A percentile compares a stretch with the other conserved stretches of the same genome.
Evolutionary conservation across 2,888 invertebrate species (phyloP).

Genomic region (Lordiphosa fenestrarum): DNA sequence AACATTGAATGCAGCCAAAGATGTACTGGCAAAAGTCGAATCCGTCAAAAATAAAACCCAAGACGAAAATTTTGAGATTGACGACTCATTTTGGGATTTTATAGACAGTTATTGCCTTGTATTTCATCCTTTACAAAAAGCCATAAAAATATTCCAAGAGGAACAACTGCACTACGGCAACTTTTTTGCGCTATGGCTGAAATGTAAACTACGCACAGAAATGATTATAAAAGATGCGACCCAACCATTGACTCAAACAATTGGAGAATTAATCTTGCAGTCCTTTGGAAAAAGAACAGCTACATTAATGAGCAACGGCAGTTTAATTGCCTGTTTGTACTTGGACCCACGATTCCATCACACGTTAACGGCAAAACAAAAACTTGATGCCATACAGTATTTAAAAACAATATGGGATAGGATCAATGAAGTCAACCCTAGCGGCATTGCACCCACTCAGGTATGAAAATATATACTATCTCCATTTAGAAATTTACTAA

Average conservation of each 20-base stretch:
- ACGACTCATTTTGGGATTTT: conserved; percentile 19
- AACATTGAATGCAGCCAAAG: neutral
- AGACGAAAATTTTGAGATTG: conserved; percentile 8
- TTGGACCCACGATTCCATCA: conserved; percentile 34
- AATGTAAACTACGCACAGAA: neutral
- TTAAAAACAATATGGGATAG: conserved; percentile 12
- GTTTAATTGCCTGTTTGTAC: conserved; percentile 19
- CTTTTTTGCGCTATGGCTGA: conserved; percentile 6
- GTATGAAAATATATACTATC: no score
- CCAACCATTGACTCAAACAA: conserved; percentile 8
- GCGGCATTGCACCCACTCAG: neutral
- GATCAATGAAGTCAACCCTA: no score
- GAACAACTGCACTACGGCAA: conserved; percentile 12
- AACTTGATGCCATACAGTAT: conserved; percentile 13
- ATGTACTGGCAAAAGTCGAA: neutral
- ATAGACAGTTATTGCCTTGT: conserved; percentile 8
- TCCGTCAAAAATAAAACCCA: no score
- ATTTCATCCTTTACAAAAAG: conserved; percentile 18
- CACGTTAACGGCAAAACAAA: conserved; percentile 17
- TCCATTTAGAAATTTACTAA: no score
- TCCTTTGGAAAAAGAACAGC: conserved; percentile 13
- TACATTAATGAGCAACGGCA: conserved; percentile 19
- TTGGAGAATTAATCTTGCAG: conserved; percentile 11
- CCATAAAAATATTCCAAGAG: conserved; percentile 12
- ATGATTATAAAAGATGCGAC: conserved; percentile 15